Evolutionary conservation across 2,113 vertebrate genomes (phyloP).

Genomic region (Orycteropus afer): DNA sequence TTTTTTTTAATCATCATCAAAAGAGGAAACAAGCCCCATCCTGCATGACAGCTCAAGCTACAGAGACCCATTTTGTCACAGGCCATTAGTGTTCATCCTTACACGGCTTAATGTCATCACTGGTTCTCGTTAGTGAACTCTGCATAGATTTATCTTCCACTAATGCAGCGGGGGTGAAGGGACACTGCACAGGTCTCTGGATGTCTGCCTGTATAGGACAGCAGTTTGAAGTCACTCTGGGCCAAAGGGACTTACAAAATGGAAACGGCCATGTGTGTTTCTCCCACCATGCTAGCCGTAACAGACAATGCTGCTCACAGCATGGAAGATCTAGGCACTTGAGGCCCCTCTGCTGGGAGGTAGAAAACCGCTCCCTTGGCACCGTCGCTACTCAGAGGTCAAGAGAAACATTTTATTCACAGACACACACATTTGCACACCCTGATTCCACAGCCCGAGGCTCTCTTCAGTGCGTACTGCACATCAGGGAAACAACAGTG

Average conservation of each 20-base stretch:
- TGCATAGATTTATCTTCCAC: slow-evolving; percentile 53
- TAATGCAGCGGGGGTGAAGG: slow-evolving; percentile 55
- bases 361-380: background rate
- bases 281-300: background rate
- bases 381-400: background rate
- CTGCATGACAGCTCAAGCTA: background rate
- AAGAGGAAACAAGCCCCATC: background rate
- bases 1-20: slow-evolving; percentile 2
- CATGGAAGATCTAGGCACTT: background rate
- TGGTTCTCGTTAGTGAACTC: slow-evolving; percentile 53
- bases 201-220: background rate
- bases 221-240: slow-evolving; percentile 49
- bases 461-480: background rate
- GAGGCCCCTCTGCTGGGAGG: background rate
- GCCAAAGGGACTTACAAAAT: slow-evolving; percentile 9
- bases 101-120: slow-evolving; percentile 56
- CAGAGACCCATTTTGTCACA: slow-evolving; percentile 65
- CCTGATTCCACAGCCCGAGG: background rate
- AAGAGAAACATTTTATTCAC: background rate
- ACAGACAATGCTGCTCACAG: background rate
- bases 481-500: background rate
- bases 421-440: background rate
- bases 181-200: slow-evolving; percentile 36
- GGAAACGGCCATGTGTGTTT: background rate
- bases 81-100: slow-evolving; percentile 60